Conservation (phyloP, 2,888 invertebrate species). For the Drosophila aldrichi region DNA sequence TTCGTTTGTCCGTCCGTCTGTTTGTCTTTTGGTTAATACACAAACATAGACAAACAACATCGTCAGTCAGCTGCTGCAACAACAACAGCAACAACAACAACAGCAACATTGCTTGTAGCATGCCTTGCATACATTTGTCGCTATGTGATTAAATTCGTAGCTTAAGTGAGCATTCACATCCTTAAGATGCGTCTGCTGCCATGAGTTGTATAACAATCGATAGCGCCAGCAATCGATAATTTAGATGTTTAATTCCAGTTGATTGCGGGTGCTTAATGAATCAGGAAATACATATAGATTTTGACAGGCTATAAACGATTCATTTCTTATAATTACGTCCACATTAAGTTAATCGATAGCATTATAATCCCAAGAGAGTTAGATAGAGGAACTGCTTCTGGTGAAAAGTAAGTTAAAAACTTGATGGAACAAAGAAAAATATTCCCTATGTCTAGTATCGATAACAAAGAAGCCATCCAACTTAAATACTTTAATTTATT, state of each 20-base stretch:
- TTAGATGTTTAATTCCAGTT: not conserved
- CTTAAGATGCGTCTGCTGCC: slow-evolving; percentile 26
- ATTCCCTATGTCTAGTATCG: no score
- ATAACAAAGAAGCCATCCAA: no score
- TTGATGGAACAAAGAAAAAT: no score
- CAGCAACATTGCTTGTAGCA: slow-evolving; percentile 47
- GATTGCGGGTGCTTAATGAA: not conserved
- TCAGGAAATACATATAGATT: not conserved
- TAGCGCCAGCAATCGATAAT: slow-evolving; percentile 19
- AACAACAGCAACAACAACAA: slow-evolving; percentile 21
- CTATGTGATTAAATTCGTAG: slow-evolving; percentile 49
- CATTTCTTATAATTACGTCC: not conserved
- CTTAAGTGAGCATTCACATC: slow-evolving; percentile 41
- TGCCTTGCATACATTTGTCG: slow-evolving; percentile 50
- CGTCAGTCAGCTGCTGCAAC: slow-evolving; percentile 15
- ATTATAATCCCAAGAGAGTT: not conserved
- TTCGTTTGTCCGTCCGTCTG: not conserved
- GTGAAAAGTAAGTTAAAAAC: no score
- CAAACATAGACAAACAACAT: slow-evolving; percentile 56
- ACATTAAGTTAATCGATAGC: not conserved
- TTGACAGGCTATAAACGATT: not conserved
- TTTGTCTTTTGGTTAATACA: slow-evolving; percentile 32
- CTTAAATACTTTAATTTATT: no score
- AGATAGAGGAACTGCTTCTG: no score
- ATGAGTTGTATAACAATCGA: slow-evolving; percentile 17